Base-by-base conservation (phyloP, 2,888 invertebrate species). In the Brenthis ino region DNA sequence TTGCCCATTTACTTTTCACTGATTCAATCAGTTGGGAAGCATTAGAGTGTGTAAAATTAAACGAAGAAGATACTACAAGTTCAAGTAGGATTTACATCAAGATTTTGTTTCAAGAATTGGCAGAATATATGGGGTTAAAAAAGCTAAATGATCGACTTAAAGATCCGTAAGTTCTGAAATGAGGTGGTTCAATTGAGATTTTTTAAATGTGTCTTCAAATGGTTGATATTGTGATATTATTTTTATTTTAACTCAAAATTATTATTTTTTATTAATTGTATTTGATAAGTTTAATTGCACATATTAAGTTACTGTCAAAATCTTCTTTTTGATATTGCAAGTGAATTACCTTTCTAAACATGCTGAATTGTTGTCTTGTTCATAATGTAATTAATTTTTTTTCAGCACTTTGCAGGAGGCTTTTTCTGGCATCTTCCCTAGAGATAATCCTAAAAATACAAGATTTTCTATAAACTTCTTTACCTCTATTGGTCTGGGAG, bases 1-100 rank as follows among this genome's bases (percentile, higher is more conserved):
- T 99, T 88, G 98, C 98, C 0, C 99, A 99, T 93, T 93, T 99
- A 1, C 91, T 99, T 0, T 97, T 97, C 80, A 99, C 99, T 0
- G 99, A 99, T 86, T 98, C 99, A 0, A 99, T 99, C 65, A 96
- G 97, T 60, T 99, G 99, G 99, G 96, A 97, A 85, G 98, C 98
- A 0, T 85, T 99, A 74, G 95, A 96, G 16, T 96, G 96, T 79
- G 97, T 99, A 61, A 96, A 96, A 79, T 87, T 99, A 64, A 99
- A 98, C 78, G 99, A 99, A 88, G 98, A 99, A 70, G 99, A 99
- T 76, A 99, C 99, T 0, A 99, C 99, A 0, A 99, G 99, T 75
- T 98, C 99, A 0, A 98, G 98, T 83, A 94, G 99, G 76, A 98
- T 99, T 80, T 99, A 99, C 84, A 98, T 99, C 68, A 99, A 99